phyloP scores from a whole-genome alignment of 1,140 invertebrate species.

The Mya arenaria region DNA sequence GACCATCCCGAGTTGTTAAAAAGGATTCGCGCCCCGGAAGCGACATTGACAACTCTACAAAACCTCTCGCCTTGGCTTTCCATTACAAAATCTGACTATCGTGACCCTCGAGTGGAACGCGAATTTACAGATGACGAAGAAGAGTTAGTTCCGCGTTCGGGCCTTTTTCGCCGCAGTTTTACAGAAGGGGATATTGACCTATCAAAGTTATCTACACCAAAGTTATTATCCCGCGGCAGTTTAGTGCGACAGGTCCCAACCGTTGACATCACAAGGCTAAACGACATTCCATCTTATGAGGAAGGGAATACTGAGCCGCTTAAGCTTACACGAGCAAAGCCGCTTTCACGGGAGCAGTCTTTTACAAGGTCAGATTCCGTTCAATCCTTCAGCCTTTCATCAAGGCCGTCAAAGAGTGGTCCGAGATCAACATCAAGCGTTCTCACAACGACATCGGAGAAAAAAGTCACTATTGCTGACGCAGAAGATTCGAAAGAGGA shows the following conservation, averaged over 20 bases:
- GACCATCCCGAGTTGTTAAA: background rate
- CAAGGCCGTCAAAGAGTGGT: no score
- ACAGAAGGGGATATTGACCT: conserved; percentile 25
- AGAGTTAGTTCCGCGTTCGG: background rate
- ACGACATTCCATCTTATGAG: background rate
- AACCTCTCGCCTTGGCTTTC: conserved; percentile 42
- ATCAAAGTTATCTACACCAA: no score
- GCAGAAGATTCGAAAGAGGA: background rate
- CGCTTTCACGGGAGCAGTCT: background rate
- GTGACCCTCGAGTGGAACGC: conserved; percentile 12
- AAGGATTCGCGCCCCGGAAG: conserved; percentile 31
- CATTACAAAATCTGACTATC: conserved; percentile 35
- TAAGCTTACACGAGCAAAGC: no score
- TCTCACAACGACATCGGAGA: background rate
- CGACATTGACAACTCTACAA: conserved; percentile 32
- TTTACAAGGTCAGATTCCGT: background rate
- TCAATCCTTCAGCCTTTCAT: no score
- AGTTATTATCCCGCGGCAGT: no score
- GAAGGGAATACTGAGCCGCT: no score
- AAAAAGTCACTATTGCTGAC: conserved; percentile 5
- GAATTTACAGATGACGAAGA: background rate
- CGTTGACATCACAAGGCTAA: background rate
- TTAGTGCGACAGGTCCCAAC: no score
- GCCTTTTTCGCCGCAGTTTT: background rate
- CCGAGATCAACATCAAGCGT: background rate